Conservation (phyloP, 2,888 invertebrate species). For the Blera fallax region DNA sequence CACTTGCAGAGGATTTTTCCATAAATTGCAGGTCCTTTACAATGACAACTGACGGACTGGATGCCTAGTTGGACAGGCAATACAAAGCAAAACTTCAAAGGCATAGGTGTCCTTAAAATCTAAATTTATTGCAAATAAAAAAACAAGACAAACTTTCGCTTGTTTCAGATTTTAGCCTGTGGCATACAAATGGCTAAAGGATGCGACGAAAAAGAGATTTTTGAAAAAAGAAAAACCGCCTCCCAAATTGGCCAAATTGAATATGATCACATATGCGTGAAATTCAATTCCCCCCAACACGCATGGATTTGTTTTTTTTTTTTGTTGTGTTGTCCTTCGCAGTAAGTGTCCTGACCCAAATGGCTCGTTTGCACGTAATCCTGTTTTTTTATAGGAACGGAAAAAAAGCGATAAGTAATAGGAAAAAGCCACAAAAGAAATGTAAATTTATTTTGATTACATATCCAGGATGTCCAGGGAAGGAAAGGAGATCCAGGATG, state of each 20-base stretch:
- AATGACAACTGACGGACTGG: neutral
- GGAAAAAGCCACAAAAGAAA: slow-evolving; percentile 35
- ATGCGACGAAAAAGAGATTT: neutral
- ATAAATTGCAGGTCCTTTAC: neutral
- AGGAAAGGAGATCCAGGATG: slow-evolving; percentile 20
- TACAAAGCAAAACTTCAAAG: slow-evolving; percentile 22
- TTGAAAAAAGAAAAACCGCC: slow-evolving; percentile 4
- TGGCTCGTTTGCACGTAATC: slow-evolving; percentile 64
- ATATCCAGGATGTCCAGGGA: slow-evolving; percentile 30
- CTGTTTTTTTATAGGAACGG: slow-evolving; percentile 27
- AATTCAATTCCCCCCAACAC: slow-evolving; percentile 73
- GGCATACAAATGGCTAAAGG: slow-evolving; percentile 6
- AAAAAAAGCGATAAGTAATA: slow-evolving; percentile 8
- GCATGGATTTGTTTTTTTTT: slow-evolving; percentile 20
- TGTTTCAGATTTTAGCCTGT: slow-evolving; percentile 11
- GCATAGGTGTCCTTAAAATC: neutral
- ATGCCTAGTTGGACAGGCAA: neutral
- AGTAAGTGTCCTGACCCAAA: slow-evolving; percentile 60
- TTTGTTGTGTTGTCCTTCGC: slow-evolving; percentile 3
- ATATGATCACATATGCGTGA: slow-evolving; percentile 75
- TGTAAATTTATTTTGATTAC: slow-evolving; percentile 48
- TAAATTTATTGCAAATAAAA: neutral
- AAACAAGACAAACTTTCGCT: neutral
- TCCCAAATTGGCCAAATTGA: slow-evolving; percentile 74
- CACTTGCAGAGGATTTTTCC: slow-evolving; percentile 20